Conservation (phyloP, 1,140 invertebrate genomes). For the Zaprionus vittiger region DNA sequence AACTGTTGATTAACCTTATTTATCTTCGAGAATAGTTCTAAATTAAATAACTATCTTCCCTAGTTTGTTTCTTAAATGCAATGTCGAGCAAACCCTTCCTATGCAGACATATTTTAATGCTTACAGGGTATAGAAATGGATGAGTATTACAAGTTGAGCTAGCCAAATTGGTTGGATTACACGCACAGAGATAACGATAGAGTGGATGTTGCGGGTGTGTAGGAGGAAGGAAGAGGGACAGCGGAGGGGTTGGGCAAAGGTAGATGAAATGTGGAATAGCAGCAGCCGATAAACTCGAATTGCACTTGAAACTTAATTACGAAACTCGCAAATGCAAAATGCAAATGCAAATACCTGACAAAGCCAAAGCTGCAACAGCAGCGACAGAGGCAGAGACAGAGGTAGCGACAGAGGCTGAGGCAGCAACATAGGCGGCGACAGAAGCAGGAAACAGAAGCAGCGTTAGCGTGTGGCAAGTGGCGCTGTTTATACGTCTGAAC, state of each 20-base stretch:
- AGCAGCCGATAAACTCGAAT: constrained; percentile 70
- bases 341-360: constrained; percentile 59
- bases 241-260: background rate
- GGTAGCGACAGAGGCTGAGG: background rate
- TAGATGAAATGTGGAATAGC: constrained; percentile 33
- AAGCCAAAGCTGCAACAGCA: constrained; percentile 41
- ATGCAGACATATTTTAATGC: too few relatives aligned
- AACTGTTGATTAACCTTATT: too few relatives aligned
- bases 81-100: too few relatives aligned
- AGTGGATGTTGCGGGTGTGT: background rate
- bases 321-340: constrained; percentile 72
- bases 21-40: too few relatives aligned
- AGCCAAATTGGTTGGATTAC: constrained; percentile 50
- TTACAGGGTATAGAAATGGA: constrained; percentile 24
- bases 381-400: constrained; percentile 24
- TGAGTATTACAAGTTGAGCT: constrained; percentile 47
- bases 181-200: constrained; percentile 28
- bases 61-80: too few relatives aligned
- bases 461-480: constrained; percentile 20
- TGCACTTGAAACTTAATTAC: constrained; percentile 80
- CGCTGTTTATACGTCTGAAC: constrained; percentile 51
- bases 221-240: background rate
- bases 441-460: background rate
- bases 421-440: background rate
- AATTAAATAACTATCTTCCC: too few relatives aligned